Evolutionary conservation across 2,113 vertebrate species (phyloP), one percentile per base, ranked within the genome.

Genomic region (Vulpes lagopus): DNA sequence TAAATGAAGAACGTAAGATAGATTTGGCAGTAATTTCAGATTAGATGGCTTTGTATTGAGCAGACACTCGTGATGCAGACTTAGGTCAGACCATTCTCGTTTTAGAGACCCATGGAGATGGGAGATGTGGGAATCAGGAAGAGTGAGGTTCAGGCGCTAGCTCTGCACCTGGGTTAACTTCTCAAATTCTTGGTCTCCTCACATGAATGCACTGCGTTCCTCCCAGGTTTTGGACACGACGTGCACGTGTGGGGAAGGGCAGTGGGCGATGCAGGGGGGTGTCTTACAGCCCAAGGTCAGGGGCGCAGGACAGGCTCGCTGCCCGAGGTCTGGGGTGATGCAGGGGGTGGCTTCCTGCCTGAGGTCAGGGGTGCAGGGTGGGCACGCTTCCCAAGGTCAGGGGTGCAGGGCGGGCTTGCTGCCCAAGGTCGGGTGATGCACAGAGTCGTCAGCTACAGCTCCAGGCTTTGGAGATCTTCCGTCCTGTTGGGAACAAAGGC

Each of bases 181-280:
- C 5, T 22, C 4, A 2, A 19, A 6, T 5, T 19, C 80, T 25
- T 3, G 22, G 81, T 25, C 22, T 69, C 20, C 35, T 10, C 60
- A 0, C 1, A 1, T 32, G 12, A n/a, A 8, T 15, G 0, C 1
- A 0, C 1, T 1, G 0, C 3, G 25, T 17, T 23, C 7, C 32
- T 14, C 27, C 2, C 3, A 11, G 69, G 8, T 8, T 16, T 65
- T 14, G 51, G 62, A 12, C 82, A 12, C 5, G 43, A 43, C 7
- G 7, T 43, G 43, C 43, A 43, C 7, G 6, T 7, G 43, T 43
- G 43, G 43, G 43, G 43, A 43, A 43, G 43, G 43, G 43, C 43
- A 43, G 7, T 43, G 43, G 43, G 43, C 1, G 15, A 17, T 57
- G 55, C 30, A 32, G 2, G 5, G 27, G 27, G 14, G 27, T 15